Percentiles rank a stretch among this genome's conserved stretches.
Conservation (phyloP, 92 coral and sea anemone species). For the Muricea muricata region DNA sequence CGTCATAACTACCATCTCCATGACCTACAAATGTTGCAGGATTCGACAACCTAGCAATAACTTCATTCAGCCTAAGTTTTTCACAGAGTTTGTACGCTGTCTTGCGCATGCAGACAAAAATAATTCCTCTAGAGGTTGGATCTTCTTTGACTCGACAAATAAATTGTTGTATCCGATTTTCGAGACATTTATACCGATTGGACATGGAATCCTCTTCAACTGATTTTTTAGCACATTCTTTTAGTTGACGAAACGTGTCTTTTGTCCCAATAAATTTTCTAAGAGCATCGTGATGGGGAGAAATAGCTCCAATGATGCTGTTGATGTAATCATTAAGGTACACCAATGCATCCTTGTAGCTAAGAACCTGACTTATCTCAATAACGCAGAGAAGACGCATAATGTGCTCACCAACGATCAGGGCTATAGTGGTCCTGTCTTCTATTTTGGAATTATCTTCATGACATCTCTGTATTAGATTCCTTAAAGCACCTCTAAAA, state of each 20-base stretch:
- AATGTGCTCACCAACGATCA: neutral
- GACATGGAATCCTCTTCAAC: neutral
- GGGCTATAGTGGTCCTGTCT: too few species aligned
- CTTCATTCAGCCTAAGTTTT: neutral
- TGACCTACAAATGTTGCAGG: neutral
- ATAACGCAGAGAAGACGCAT: neutral
- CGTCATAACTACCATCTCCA: slow-evolving; percentile 6
- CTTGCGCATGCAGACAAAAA: slow-evolving; percentile 6
- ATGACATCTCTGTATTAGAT: slow-evolving; percentile 69
- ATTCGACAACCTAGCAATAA: neutral
- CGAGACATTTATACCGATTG: neutral
- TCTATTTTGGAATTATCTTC: slow-evolving; percentile 54
- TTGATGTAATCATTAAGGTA: neutral
- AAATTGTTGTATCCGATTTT: neutral
- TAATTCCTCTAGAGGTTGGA: neutral
- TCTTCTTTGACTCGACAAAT: neutral
- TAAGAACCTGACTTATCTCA: neutral
- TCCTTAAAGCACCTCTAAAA: slow-evolving; percentile 81
- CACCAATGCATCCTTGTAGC: neutral
- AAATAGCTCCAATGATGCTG: neutral
- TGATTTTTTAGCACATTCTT: neutral
- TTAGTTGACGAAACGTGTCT: neutral
- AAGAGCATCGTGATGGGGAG: neutral
- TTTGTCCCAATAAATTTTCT: neutral
- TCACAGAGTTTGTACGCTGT: neutral